phyloP scores from a whole-genome alignment of 2,888 invertebrate species.

The Meganola albula region DNA sequence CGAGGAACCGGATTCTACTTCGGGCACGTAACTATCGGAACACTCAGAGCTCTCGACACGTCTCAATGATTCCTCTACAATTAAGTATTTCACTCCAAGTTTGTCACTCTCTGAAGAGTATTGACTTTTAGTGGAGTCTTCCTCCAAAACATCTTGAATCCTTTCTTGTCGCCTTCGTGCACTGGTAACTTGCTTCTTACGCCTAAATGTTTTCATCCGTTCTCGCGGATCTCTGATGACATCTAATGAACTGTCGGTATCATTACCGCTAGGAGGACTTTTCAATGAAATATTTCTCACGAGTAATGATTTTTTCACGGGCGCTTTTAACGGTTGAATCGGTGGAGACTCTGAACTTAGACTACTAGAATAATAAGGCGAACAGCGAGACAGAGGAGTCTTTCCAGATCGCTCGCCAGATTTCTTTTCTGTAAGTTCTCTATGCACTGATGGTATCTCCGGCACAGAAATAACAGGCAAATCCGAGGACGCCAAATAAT shows the following conservation, averaged over 20 bases:
- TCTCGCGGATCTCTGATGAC: slow-evolving; percentile 82
- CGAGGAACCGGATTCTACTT: slow-evolving; percentile 79
- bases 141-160: slow-evolving; percentile 73
- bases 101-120: slow-evolving; percentile 73
- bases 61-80: slow-evolving; percentile 64
- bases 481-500: slow-evolving; percentile 76
- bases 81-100: slow-evolving; percentile 52
- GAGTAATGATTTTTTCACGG: slow-evolving; percentile 80
- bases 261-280: slow-evolving; percentile 85
- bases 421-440: slow-evolving; percentile 67
- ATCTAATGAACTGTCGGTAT: slow-evolving; percentile 84
- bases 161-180: slow-evolving; percentile 77
- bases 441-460: slow-evolving; percentile 65
- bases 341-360: slow-evolving; percentile 86
- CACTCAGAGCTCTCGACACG: slow-evolving; percentile 81
- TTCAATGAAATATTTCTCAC: slow-evolving; percentile 80
- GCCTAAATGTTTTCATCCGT: slow-evolving; percentile 82
- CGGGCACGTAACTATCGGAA: slow-evolving; percentile 83
- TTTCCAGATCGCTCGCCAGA: slow-evolving; percentile 67
- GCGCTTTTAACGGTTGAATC: slow-evolving; percentile 80
- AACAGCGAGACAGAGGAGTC: slow-evolving; percentile 81
- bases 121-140: slow-evolving; percentile 72
- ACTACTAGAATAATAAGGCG: slow-evolving; percentile 86
- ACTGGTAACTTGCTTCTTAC: slow-evolving; percentile 80
- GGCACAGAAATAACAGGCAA: slow-evolving; percentile 76